Evolutionary conservation across 2,113 vertebrate genomes (phyloP), one percentile per base, ranked within the genome.

Genomic region (Ptychochromis oligacanthus): DNA sequence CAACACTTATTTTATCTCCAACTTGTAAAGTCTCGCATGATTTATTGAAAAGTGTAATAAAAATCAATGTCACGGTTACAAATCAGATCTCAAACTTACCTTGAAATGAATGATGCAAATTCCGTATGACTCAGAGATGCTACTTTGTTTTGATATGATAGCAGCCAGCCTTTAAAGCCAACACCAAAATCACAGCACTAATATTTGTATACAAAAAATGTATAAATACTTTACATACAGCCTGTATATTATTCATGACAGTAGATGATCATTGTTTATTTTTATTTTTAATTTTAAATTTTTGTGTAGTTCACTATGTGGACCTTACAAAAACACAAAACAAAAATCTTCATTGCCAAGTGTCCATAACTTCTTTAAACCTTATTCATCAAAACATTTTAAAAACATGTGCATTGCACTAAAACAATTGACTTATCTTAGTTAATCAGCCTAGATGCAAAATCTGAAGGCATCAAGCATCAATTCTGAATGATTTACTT

Each of bases 1-100:
- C 40, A n/a, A 28, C 43, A n/a, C 52, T 40, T 46, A 62, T 83
- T 82, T 77, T 77, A 22, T 52, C 18, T 62, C n/a, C 61, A 52
- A 55, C n/a, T 57, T 36, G 22, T 40, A 34, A 52, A 24, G 56
- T 55, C n/a, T 62, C 1, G 17, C 36, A 15, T 75, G 46, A 82
- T 59, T 89, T 57, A 80, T 62, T 7, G 60, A 28, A 43, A 46
- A 88, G 58, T 38, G 24, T 26, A 31, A 64, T 59, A 80, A 80
- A 67, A 79, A 14, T 55, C 9, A 3, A 11, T 36, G 20, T 49
- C 17, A 67, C 54, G 20, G 72, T 36, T 82, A 14, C 22, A 80
- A 75, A 75, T 87, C 62, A 77, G 1, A n/a, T 38, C 56, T 77
- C 26, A 46, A 34, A 46, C 6, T 10, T 34, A 55, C 24, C 1